A percentile compares a stretch with the other conserved stretches of the same genome.
phyloP scores from a whole-genome alignment of 2,113 vertebrate genomes.

The Phrynosoma platyrhinos region DNA sequence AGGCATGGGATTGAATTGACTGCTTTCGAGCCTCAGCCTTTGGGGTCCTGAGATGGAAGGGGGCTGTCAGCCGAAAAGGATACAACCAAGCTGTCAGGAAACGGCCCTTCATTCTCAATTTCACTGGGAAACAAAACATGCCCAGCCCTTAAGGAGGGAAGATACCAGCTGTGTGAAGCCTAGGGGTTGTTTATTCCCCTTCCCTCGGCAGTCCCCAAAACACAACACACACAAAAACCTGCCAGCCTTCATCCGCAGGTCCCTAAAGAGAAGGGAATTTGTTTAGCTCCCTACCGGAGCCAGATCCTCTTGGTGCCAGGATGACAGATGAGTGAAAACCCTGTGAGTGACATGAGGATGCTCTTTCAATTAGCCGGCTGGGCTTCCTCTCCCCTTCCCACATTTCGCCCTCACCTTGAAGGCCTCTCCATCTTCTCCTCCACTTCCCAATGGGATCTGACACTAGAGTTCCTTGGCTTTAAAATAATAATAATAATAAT shows the following conservation, averaged over 20 bases:
- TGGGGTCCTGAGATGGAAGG: background rate
- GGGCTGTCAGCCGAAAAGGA: conserved; percentile 4
- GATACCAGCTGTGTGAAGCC: conserved; percentile 48
- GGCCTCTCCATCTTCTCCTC: background rate
- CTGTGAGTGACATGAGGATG: conserved; percentile 64
- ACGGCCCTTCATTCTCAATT: conserved; percentile 2
- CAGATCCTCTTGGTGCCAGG: conserved; percentile 75
- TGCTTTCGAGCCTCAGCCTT: background rate
- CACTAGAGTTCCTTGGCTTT: too few species aligned
- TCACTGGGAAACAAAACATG: conserved; percentile 23
- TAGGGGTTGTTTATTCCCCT: conserved; percentile 62
- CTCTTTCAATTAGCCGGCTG: conserved; percentile 64
- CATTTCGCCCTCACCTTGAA: background rate
- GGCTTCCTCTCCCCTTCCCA: background rate
- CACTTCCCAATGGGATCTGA: too few species aligned
- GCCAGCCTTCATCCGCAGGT: conserved; percentile 66
- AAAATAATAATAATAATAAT: too few species aligned
- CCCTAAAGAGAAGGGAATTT: conserved; percentile 73
- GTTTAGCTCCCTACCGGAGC: conserved; percentile 75
- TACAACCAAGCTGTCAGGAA: conserved; percentile 2
- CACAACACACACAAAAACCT: conserved; percentile 24
- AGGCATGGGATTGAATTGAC: too few species aligned
- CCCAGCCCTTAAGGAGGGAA: conserved; percentile 48
- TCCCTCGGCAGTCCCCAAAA: conserved; percentile 44
- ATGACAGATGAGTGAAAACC: conserved; percentile 71